phyloP scores from a whole-genome alignment of 2,113 vertebrate species.

The Chascanopsetta lugubris region DNA sequence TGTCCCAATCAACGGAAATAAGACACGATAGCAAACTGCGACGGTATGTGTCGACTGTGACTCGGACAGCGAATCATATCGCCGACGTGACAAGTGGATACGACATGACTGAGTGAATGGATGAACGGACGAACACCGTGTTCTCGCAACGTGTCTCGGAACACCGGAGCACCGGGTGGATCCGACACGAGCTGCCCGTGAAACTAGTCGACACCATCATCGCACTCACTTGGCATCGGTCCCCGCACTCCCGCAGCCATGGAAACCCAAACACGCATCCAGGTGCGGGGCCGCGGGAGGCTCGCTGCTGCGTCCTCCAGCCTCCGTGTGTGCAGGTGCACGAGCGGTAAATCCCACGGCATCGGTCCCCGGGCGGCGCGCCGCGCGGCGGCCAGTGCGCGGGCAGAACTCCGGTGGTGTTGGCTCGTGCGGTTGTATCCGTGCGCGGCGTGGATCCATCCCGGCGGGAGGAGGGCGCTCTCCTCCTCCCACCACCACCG shows the following conservation, averaged over 20 bases:
- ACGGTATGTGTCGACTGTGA: background rate
- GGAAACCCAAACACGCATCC: slow-evolving; percentile 38
- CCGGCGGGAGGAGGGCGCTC: slow-evolving; percentile 32
- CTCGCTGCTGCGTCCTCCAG: slow-evolving; percentile 4
- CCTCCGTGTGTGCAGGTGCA: slow-evolving; percentile 57
- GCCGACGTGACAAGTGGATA: too few relatives aligned
- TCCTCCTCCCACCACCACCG: background rate
- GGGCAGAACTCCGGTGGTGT: slow-evolving; percentile 51
- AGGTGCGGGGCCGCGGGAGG: slow-evolving; percentile 31
- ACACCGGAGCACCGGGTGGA: slow-evolving; percentile 1
- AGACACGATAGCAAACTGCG: background rate
- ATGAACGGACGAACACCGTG: too few relatives aligned
- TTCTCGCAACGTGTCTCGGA: too few relatives aligned
- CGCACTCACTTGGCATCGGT: slow-evolving; percentile 61
- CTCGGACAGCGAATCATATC: slow-evolving; percentile 7
- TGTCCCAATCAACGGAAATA: background rate
- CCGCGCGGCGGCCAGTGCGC: slow-evolving; percentile 37
- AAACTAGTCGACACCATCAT: slow-evolving; percentile 6
- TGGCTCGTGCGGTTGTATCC: slow-evolving; percentile 56
- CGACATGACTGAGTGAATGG: background rate
- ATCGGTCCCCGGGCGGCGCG: slow-evolving; percentile 6
- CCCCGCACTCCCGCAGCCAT: slow-evolving; percentile 33
- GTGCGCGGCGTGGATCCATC: too few relatives aligned
- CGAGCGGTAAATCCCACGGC: slow-evolving; percentile 57
- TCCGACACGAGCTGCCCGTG: background rate